Evolutionary conservation across 2,888 invertebrate species (phyloP).

Genomic region (Cephus nigrinus): DNA sequence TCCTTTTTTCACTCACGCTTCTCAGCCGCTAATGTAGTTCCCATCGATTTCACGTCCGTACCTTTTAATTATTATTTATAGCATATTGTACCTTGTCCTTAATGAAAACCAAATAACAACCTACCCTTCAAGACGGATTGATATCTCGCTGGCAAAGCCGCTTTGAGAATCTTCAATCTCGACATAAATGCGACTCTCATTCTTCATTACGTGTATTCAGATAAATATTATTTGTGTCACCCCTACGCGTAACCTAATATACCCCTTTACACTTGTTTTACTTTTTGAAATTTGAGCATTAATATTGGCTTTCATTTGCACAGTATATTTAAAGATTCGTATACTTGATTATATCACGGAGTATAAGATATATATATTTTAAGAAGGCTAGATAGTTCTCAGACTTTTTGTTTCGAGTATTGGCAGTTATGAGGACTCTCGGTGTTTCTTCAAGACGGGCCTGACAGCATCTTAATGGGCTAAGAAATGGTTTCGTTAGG

Average conservation of each 20-base stretch:
- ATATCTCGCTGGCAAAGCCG: background rate
- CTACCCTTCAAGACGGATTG: background rate
- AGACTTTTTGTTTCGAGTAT: no score
- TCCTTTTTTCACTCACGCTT: conserved; percentile 9
- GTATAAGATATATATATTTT: no score
- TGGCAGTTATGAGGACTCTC: no score
- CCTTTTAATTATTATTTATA: conserved; percentile 35
- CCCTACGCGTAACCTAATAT: background rate
- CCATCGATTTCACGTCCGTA: conserved; percentile 42
- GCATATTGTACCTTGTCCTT: conserved; percentile 9
- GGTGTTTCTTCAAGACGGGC: no score
- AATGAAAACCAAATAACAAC: conserved; percentile 30
- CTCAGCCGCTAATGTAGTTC: conserved; percentile 38
- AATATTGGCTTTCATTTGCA: background rate
- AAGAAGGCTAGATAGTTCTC: no score
- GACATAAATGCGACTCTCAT: background rate
- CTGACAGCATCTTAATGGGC: no score
- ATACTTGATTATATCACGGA: no score
- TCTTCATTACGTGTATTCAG: background rate
- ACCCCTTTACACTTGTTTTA: background rate
- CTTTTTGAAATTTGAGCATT: background rate
- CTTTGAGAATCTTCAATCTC: background rate
- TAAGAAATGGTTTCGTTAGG: no score
- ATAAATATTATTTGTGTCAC: background rate
- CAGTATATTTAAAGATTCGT: background rate